A percentile compares a stretch with the other conserved stretches of the same genome.
These are phyloP conservation scores for Thamnophis sirtalis DNA, from an alignment of 2,113 vertebrate species.

Conservation along the genomic window DNA sequence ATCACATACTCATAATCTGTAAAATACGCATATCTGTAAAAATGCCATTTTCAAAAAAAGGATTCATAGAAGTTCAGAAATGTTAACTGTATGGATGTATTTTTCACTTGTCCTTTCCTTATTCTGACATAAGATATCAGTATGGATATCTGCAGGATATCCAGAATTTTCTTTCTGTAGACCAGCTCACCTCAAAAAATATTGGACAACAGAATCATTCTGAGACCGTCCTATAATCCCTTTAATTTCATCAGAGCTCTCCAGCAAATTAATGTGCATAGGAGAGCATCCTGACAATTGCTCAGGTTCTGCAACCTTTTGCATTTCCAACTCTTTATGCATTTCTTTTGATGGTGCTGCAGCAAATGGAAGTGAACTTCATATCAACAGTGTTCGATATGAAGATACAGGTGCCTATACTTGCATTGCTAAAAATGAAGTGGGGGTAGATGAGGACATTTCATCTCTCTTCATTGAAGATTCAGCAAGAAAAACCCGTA, in stretches of 20 bases:
- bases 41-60: not conserved
- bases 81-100: not conserved
- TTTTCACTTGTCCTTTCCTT: not conserved
- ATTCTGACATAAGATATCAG: not conserved
- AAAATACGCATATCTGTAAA: not conserved
- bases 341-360: conserved; percentile 49
- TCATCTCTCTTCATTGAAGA: conserved; percentile 96
- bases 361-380: conserved; percentile 92
- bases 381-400: conserved; percentile 87
- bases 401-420: conserved; percentile 97
- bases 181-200: not conserved
- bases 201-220: not conserved
- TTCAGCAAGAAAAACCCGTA: conserved; percentile 91
- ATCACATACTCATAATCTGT: not conserved
- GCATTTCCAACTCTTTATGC: not conserved
- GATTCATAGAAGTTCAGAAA: not conserved
- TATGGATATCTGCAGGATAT: not conserved
- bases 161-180: not conserved
- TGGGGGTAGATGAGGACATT: conserved; percentile 95
- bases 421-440: conserved; percentile 96
- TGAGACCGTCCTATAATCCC: not conserved
- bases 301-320: accelerated
- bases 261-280: not conserved
- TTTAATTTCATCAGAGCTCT: not conserved
- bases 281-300: not conserved